Evolutionary conservation across 2,888 invertebrate genomes (phyloP), one percentile per base, ranked within the genome.

Genomic region (Cheilosia soror): DNA sequence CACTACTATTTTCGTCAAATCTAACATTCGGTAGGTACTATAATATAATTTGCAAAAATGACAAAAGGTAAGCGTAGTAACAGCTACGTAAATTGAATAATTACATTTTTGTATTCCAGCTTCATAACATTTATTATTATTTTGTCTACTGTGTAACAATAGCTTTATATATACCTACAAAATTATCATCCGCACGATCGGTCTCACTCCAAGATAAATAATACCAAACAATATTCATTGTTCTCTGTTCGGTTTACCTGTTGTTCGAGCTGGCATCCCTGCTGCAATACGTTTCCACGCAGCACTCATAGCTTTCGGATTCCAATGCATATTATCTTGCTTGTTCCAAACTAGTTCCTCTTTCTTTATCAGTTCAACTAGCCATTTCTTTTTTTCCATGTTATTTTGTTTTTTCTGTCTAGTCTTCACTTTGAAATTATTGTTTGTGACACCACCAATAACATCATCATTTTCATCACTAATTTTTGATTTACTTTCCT

Each of bases 341-440:
- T 47, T 47, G 15, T 47, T 47, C 47, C 47, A 47, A 20, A 47
- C 20, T 20, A 47, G 15, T 47, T 47, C 47, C 47, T 47, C 47
- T 47, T 20, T 20, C 20, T 47, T 47, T 20, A 47, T 20, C 15
- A 47, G 20, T 47, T 47, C 47, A 20, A 47, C 47, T 15, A 47
- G 20, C 7, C 6, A 15, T 20, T 47, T 15, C 47, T 47, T 47
- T 47, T 47, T 47, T 9, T 20, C 1, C 15, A 47, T 15, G 47
- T 3, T 9, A 11, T 40, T 47, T 2, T 20, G 47, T 20, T 15
- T 47, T 20, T 7, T 15, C 20, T 47, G 15, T 15, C 15, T 15
- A 47, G 15, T 7, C 47, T 15, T 47, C 15, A 15, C 15, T 47
- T 15, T 20, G 15, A 15, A 47, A 1, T 7, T 47, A 15, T 20